phyloP scores from a whole-genome alignment of 2,113 vertebrate genomes.

The Mus pahari region DNA sequence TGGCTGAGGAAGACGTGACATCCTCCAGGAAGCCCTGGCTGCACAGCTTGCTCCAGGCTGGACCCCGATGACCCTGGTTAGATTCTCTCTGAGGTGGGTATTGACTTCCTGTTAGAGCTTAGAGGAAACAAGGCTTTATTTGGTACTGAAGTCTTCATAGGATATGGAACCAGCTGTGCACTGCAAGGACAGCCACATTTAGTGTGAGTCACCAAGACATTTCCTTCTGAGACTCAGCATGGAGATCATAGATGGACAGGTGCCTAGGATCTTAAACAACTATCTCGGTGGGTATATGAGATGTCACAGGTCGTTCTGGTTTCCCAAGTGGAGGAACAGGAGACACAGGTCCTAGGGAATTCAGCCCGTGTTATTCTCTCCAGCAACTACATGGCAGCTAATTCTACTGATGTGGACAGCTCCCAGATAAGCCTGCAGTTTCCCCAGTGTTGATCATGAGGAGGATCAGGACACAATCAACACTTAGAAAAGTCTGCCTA shows the following conservation, averaged over 20 bases:
- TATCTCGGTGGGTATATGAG: no score
- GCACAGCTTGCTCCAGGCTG: no score
- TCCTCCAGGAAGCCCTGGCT: background rate
- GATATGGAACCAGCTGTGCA: background rate
- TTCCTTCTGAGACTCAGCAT: background rate
- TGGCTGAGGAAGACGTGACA: background rate
- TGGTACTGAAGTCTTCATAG: background rate
- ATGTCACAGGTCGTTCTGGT: no score
- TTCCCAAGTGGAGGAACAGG: no score
- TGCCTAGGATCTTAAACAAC: background rate
- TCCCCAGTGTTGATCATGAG: background rate
- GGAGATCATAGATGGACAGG: background rate
- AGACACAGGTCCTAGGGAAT: background rate
- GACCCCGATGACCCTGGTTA: accelerated
- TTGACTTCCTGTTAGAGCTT: no score
- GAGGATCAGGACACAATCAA: background rate
- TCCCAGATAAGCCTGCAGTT: background rate
- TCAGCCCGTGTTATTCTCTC: background rate
- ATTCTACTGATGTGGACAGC: background rate
- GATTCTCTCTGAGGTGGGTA: background rate
- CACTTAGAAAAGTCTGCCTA: background rate
- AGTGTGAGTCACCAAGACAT: background rate
- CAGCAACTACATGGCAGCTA: background rate
- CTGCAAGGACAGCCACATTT: background rate
- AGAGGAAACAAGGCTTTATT: background rate